A percentile compares a stretch with the other conserved stretches of the same genome.
Conservation (phyloP, 1,140 invertebrate species). For the Tribolium madens region DNA sequence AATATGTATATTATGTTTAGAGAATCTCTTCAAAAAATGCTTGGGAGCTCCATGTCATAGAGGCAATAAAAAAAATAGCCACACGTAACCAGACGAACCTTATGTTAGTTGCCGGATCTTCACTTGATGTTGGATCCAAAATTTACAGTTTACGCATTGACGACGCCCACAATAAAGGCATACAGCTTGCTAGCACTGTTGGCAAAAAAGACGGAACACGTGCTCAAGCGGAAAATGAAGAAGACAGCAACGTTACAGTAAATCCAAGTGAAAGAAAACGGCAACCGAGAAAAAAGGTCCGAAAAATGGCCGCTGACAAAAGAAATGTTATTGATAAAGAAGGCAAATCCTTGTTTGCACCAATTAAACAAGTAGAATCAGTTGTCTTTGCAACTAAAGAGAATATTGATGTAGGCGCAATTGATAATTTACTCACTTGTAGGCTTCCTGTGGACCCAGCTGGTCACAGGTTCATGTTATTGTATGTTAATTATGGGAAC, state of each 20-base stretch:
- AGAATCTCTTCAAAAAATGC: conserved; percentile 90
- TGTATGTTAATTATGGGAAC: conserved; percentile 48
- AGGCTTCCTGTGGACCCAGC: conserved; percentile 51
- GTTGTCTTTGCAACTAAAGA: conserved; percentile 51
- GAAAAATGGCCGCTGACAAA: conserved; percentile 18
- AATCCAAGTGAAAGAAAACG: conserved; percentile 59
- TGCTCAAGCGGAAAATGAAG: conserved; percentile 29
- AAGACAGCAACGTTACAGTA: not conserved
- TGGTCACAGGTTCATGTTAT: conserved; percentile 54
- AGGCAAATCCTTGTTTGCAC: conserved; percentile 30
- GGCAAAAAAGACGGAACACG: conserved; percentile 66
- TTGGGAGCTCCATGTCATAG: conserved; percentile 85
- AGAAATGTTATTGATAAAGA: conserved; percentile 52
- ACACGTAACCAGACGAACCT: conserved; percentile 71
- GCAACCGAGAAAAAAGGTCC: conserved; percentile 63
- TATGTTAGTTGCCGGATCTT: conserved; percentile 81
- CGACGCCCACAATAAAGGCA: conserved; percentile 79
- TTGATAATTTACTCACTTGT: conserved; percentile 56
- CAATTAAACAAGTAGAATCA: conserved; percentile 53
- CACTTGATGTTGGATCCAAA: conserved; percentile 85
- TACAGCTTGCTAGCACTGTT: conserved; percentile 81
- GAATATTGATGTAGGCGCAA: conserved; percentile 49
- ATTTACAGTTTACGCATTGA: conserved; percentile 87
- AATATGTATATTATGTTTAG: conserved; percentile 66
- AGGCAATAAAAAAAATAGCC: conserved; percentile 76